These are phyloP conservation scores for Cryptotis parvus DNA, from an alignment of 2,113 vertebrate genomes.

Conservation along the genomic window DNA sequence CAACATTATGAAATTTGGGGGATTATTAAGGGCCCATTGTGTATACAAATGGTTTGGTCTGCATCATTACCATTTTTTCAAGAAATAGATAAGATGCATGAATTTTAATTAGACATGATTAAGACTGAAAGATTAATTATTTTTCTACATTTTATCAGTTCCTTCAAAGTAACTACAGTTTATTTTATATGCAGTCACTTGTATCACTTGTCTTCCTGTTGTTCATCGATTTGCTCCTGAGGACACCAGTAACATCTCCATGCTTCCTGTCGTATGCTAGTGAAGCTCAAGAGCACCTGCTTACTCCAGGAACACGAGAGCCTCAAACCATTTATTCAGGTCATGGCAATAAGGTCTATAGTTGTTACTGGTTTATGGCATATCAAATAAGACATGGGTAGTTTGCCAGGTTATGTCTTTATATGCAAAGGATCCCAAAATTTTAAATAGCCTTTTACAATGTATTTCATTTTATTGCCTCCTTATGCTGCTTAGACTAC, in stretches of 20 bases:
- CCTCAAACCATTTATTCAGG: too few species aligned
- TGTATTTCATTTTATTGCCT: neutral
- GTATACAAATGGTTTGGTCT: neutral
- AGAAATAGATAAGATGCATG: neutral
- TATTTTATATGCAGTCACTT: too few species aligned
- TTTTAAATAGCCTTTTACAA: neutral
- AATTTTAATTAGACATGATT: neutral
- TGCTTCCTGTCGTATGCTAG: too few species aligned
- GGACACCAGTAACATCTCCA: too few species aligned
- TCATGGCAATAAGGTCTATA: too few species aligned
- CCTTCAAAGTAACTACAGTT: neutral
- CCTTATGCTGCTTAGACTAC: neutral
- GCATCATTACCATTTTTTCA: constrained; percentile 7
- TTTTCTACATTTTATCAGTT: neutral
- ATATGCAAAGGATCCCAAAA: neutral
- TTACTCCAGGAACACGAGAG: too few species aligned
- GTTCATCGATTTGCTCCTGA: too few species aligned
- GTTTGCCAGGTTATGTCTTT: too few species aligned
- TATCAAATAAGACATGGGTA: too few species aligned
- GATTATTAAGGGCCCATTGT: neutral
- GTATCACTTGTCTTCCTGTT: too few species aligned
- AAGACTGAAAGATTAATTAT: neutral
- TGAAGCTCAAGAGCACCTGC: too few species aligned
- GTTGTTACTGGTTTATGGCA: too few species aligned
- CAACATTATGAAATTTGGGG: neutral